These are phyloP conservation scores for Dunckerocampus dactyliophorus DNA, from an alignment of 2,113 vertebrate species.

Conservation along the genomic window DNA sequence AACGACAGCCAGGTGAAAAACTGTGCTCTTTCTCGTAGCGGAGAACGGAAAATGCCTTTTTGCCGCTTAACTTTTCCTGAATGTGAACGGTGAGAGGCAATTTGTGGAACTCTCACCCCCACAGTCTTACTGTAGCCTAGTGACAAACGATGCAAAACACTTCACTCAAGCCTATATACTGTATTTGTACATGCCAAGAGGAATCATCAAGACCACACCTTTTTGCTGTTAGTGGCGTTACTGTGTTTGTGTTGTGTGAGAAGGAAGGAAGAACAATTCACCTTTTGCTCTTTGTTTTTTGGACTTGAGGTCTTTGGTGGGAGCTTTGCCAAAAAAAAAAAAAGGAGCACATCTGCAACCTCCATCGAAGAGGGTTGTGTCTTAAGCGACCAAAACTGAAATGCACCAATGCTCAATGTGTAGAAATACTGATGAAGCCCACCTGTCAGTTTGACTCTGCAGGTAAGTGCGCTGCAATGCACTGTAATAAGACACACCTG, in stretches of 20 bases:
- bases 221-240: constrained; percentile 40
- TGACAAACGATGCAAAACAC: constrained; percentile 64
- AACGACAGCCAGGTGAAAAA: constrained; percentile 53
- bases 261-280: not conserved
- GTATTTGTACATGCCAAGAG: constrained; percentile 42
- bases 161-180: constrained; percentile 62
- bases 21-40: constrained; percentile 57
- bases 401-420: constrained; percentile 5
- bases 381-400: constrained; percentile 39
- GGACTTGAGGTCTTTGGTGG: constrained; percentile 26
- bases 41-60: constrained; percentile 67
- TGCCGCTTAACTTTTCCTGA: constrained; percentile 61
- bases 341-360: constrained; percentile 28
- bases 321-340: constrained; percentile 28
- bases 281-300: constrained; percentile 15
- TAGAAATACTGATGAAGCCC: not conserved
- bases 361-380: constrained; percentile 24
- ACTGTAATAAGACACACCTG: constrained; percentile 29
- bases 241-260: constrained; percentile 27
- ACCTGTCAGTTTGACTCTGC: constrained; percentile 8
- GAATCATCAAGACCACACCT: constrained; percentile 17
- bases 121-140: constrained; percentile 72
- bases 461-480: constrained; percentile 22
- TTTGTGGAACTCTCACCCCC: constrained; percentile 41
- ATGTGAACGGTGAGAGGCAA: constrained; percentile 65